phyloP scores from a whole-genome alignment of 2,797 vertebrate genomes.

The Sciaenops ocellatus region DNA sequence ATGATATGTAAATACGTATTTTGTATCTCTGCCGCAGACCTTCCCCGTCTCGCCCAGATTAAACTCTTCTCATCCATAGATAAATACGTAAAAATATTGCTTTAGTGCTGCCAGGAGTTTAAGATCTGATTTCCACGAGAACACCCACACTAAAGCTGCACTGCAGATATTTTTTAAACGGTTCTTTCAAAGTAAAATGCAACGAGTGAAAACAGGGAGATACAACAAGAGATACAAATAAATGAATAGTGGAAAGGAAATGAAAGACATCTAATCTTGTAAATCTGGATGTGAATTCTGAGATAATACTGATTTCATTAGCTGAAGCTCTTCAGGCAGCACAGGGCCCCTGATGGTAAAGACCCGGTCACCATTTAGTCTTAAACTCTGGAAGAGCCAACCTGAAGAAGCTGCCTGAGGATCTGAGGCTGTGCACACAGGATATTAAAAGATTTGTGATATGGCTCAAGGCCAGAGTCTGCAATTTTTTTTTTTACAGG shows the following conservation, averaged over 20 bases:
- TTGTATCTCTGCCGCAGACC: conserved; percentile 9
- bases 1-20: conserved; percentile 35
- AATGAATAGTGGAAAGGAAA: background rate
- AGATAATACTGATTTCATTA: background rate
- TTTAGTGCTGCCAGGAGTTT: conserved; percentile 9
- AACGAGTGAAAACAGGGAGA: background rate
- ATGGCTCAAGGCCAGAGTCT: background rate
- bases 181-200: conserved; percentile 1
- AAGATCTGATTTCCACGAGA: conserved; percentile 37
- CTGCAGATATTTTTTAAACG: conserved; percentile 10
- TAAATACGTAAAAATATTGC: conserved; percentile 13
- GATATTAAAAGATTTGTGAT: conserved; percentile 52
- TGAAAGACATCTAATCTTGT: background rate
- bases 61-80: conserved; percentile 16
- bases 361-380: conserved; percentile 24
- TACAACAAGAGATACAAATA: background rate
- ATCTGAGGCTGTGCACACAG: conserved; percentile 7
- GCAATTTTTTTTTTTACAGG: conserved; percentile 10
- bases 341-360: background rate
- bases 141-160: conserved; percentile 22
- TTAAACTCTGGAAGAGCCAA: conserved; percentile 4
- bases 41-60: conserved; percentile 20
- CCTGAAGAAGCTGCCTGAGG: conserved; percentile 2
- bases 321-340: background rate
- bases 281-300: background rate